phyloP scores from a whole-genome alignment of 2,888 invertebrate species.

The Hyppa rectilinea region DNA sequence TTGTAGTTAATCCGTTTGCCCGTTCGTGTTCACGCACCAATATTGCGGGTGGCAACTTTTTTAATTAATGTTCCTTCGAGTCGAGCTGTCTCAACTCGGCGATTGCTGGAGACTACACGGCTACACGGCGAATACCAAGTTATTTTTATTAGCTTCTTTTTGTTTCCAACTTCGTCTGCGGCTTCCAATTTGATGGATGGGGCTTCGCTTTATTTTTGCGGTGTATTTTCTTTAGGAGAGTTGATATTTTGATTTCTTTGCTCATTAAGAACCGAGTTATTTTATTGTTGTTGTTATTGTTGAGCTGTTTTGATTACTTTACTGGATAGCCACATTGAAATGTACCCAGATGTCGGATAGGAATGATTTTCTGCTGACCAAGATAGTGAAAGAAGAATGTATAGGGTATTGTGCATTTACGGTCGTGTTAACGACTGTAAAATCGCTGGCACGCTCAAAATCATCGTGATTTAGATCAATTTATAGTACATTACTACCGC shows the following conservation, averaged over 20 bases:
- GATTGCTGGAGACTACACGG: slow-evolving; percentile 47
- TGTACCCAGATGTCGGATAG: background rate
- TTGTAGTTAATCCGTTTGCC: slow-evolving; percentile 50
- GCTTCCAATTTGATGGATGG: slow-evolving; percentile 46
- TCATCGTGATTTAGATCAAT: background rate
- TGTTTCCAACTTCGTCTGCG: slow-evolving; percentile 53
- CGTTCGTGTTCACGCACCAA: slow-evolving; percentile 59
- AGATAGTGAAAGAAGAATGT: background rate
- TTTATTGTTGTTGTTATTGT: background rate
- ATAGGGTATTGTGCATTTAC: background rate
- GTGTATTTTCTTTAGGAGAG: slow-evolving; percentile 13
- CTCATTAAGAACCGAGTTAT: background rate
- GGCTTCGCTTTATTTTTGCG: slow-evolving; percentile 15
- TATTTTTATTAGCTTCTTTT: slow-evolving; percentile 59
- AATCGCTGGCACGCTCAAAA: background rate
- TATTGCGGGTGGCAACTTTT: slow-evolving; percentile 64
- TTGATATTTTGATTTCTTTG: slow-evolving; percentile 21
- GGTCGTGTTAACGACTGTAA: too few relatives aligned
- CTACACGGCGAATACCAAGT: slow-evolving; percentile 57
- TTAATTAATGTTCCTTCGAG: slow-evolving; percentile 65
- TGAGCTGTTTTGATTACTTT: background rate
- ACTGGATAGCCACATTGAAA: background rate
- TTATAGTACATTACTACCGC: background rate
- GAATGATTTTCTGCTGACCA: background rate
- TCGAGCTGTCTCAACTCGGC: slow-evolving; percentile 52